These are phyloP conservation scores for Bufotes viridis DNA, from an alignment of 2,797 vertebrate genomes.

Conservation along the genomic window DNA sequence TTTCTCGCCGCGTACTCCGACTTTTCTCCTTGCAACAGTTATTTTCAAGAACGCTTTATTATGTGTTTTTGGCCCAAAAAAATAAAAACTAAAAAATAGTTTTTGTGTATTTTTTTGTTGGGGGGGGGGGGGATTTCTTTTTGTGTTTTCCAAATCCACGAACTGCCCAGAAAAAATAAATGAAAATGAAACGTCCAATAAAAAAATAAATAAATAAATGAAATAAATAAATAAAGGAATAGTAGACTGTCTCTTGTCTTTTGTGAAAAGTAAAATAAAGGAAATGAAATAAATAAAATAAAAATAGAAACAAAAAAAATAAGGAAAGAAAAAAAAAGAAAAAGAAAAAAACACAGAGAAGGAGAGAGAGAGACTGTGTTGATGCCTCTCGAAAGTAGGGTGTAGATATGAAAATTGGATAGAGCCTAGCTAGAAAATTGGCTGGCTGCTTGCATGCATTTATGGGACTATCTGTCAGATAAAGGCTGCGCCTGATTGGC, in stretches of 20 bases:
- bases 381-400: constrained; percentile 75
- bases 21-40: constrained; percentile 74
- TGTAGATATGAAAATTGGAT: constrained; percentile 78
- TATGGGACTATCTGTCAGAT: constrained; percentile 85
- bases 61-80: constrained; percentile 13
- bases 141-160: constrained; percentile 73
- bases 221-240: constrained; percentile 56
- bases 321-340: constrained; percentile 62
- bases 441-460: constrained; percentile 82
- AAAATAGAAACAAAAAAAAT: constrained; percentile 4
- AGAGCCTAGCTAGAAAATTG: constrained; percentile 76
- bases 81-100: constrained; percentile 36
- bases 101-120: constrained; percentile 60
- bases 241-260: not conserved
- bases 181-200: not conserved
- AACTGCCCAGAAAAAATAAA: constrained; percentile 64
- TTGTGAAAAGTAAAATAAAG: not conserved
- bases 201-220: constrained; percentile 49
- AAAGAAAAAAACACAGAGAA: constrained; percentile 67
- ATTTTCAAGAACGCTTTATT: constrained; percentile 75
- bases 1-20: constrained; percentile 80
- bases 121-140: constrained; percentile 32
- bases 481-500: constrained; percentile 86
- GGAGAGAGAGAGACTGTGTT: constrained; percentile 66
- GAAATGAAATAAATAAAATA: constrained; percentile 1